Conservation (phyloP, 2,113 vertebrate genomes). For the Silurus glanis region DNA sequence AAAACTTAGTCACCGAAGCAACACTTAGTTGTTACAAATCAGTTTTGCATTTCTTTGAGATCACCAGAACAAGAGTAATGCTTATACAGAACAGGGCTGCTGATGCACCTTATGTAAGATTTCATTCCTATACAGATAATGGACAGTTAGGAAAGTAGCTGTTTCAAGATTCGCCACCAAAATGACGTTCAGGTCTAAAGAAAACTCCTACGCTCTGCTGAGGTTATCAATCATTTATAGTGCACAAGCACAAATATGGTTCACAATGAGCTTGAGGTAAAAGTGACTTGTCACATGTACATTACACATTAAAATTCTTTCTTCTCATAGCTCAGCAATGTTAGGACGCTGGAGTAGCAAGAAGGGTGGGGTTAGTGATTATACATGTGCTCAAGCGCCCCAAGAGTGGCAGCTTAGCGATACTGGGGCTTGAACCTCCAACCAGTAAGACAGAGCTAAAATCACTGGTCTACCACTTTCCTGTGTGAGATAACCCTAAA, state of each 20-base stretch:
- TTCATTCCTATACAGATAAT: not conserved
- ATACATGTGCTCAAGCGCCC: too few species aligned
- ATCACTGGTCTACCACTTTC: too few species aligned
- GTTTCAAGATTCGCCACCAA: not conserved
- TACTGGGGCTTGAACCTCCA: too few species aligned
- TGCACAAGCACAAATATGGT: not conserved
- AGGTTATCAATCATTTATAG: not conserved
- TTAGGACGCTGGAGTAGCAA: too few species aligned
- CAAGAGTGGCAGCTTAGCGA: too few species aligned
- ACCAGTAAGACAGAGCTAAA: too few species aligned
- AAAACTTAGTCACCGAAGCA: not conserved
- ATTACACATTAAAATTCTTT: too few species aligned
- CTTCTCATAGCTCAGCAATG: too few species aligned
- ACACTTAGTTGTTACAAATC: not conserved
- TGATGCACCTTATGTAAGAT: not conserved
- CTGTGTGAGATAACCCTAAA: too few species aligned
- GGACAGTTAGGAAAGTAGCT: not conserved
- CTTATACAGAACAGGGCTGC: not conserved
- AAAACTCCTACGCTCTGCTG: not conserved
- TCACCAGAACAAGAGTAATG: constrained; percentile 26
- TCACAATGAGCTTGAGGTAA: not conserved
- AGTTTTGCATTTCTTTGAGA: not conserved
- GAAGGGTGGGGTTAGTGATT: too few species aligned
- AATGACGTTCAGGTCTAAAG: not conserved
- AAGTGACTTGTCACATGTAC: too few species aligned